Conservation (phyloP, 2,888 invertebrate species). For the Dryadula phaetusa region DNA sequence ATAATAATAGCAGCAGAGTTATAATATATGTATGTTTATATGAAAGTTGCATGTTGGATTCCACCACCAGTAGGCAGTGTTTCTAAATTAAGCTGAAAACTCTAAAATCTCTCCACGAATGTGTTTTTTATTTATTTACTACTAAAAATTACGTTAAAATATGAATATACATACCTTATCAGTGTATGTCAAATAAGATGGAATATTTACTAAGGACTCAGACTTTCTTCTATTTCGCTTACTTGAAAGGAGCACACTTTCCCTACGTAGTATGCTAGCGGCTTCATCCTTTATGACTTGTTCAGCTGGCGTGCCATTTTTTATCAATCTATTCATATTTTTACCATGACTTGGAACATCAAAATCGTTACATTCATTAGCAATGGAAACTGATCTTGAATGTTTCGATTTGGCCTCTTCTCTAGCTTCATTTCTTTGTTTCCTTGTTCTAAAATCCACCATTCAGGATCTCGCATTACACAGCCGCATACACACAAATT, state of each 20-base stretch:
- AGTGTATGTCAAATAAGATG: conserved; percentile 88
- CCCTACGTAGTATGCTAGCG: conserved; percentile 62
- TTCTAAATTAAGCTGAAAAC: too few species aligned
- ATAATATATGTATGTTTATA: too few species aligned
- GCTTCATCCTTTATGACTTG: conserved; percentile 69
- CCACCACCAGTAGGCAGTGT: too few species aligned
- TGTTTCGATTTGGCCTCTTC: conserved; percentile 69
- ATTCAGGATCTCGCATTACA: conserved; percentile 94
- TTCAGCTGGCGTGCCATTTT: conserved; percentile 63
- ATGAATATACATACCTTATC: conserved; percentile 82
- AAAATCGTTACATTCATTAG: conserved; percentile 70
- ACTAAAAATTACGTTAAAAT: too few species aligned
- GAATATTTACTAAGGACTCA: conserved; percentile 89
- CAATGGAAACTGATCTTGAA: conserved; percentile 80
- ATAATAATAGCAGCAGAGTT: too few species aligned
- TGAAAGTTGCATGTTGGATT: too few species aligned
- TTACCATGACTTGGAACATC: conserved; percentile 65
- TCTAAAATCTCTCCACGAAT: too few species aligned
- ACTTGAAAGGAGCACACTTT: conserved; percentile 56
- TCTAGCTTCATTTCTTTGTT: conserved; percentile 59
- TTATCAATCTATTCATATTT: conserved; percentile 66
- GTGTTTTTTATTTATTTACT: too few species aligned
- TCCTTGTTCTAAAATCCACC: conserved; percentile 88
- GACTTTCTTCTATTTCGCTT: conserved; percentile 59
- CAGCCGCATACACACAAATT: conserved; percentile 94